Percentiles rank a stretch among this genome's conserved stretches.
Conservation (phyloP, 1,140 invertebrate genomes). For the Drosophila sproati region DNA sequence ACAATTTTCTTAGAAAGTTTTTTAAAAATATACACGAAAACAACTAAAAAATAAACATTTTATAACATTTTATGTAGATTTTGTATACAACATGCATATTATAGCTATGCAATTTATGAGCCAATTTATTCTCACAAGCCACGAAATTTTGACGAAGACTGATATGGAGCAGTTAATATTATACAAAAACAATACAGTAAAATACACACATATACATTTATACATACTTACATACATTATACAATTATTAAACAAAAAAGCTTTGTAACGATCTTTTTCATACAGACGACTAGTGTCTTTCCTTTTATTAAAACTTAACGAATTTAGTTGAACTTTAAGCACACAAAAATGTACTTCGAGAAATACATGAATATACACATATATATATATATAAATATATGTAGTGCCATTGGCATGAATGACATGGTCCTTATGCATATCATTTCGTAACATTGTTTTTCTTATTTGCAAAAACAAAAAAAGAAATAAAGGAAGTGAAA, state of each 20-base stretch:
- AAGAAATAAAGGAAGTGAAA: constrained; percentile 23
- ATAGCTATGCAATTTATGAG: constrained; percentile 63
- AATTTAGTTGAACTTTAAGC: constrained; percentile 80
- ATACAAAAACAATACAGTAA: constrained; percentile 16
- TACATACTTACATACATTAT: constrained; percentile 13
- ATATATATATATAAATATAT: constrained; percentile 13
- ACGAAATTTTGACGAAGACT: constrained; percentile 69
- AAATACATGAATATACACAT: constrained; percentile 36
- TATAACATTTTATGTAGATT: constrained; percentile 64
- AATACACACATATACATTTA: constrained; percentile 36
- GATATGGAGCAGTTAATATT: constrained; percentile 66
- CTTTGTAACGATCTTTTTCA: constrained; percentile 68
- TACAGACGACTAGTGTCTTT: constrained; percentile 54
- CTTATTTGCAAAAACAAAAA: constrained; percentile 52
- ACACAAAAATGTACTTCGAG: constrained; percentile 47
- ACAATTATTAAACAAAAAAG: constrained; percentile 19
- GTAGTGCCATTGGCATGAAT: constrained; percentile 67
- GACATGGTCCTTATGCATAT: constrained; percentile 70
- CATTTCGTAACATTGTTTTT: constrained; percentile 56
- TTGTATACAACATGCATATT: constrained; percentile 58
- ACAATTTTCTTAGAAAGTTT: constrained; percentile 64
- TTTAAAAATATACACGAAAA: constrained; percentile 53
- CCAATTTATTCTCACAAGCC: constrained; percentile 74
- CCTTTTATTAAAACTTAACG: constrained; percentile 43
- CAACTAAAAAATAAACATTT: constrained; percentile 45